Evolutionary conservation across 2,888 invertebrate genomes (phyloP).

Genomic region (Caenorhabditis parvicauda): DNA sequence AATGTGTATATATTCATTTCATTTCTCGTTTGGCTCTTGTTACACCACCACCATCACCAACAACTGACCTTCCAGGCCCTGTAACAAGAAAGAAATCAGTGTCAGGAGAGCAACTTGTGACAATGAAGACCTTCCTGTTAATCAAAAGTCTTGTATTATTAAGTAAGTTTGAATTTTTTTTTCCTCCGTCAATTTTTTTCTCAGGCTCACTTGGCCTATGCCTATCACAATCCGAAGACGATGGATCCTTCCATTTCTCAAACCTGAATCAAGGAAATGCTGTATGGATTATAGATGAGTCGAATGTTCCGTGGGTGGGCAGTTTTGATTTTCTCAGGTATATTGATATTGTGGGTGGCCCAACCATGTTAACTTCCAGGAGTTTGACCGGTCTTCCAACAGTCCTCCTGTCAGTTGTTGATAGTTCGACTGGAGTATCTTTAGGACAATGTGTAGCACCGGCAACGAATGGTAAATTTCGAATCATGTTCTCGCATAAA

Average conservation of each 20-base stretch:
- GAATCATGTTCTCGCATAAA: background rate
- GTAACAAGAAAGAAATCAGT: too few species aligned
- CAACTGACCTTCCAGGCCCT: too few species aligned
- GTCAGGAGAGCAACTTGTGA: too few species aligned
- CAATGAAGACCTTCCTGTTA: too few species aligned
- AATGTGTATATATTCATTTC: too few species aligned
- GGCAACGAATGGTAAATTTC: slow-evolving; percentile 14
- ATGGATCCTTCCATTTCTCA: slow-evolving; percentile 37
- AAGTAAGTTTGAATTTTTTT: too few species aligned
- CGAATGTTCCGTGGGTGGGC: slow-evolving; percentile 50
- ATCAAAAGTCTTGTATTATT: too few species aligned
- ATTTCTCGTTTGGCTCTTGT: too few species aligned
- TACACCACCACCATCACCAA: too few species aligned
- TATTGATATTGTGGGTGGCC: background rate
- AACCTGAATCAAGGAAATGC: slow-evolving; percentile 37
- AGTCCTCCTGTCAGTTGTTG: slow-evolving; percentile 35
- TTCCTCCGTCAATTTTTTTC: slow-evolving; percentile 4
- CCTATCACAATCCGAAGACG: slow-evolving; percentile 30
- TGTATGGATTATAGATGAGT: slow-evolving; percentile 44
- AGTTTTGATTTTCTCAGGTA: slow-evolving; percentile 51
- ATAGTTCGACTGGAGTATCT: slow-evolving; percentile 39
- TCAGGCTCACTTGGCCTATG: slow-evolving; percentile 16
- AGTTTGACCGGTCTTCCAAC: slow-evolving; percentile 25
- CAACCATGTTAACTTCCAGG: slow-evolving; percentile 13
- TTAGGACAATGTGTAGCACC: slow-evolving; percentile 38